Evolutionary conservation across 1,140 invertebrate species (phyloP), one percentile per base, ranked within the genome.

Genomic region (Atta cephalotes): DNA sequence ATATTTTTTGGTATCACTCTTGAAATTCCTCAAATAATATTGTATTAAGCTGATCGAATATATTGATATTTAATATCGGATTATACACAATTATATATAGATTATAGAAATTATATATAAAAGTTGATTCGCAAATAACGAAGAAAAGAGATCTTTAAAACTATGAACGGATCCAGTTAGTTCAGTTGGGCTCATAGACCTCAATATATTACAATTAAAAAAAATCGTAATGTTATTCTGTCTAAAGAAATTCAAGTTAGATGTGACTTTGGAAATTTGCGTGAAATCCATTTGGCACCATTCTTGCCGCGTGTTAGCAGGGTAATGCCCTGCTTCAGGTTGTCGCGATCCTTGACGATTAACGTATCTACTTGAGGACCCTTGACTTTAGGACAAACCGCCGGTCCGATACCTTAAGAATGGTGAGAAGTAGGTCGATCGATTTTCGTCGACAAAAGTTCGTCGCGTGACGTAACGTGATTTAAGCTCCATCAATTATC

Each of bases 361-460:
- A 79, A 85, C 31, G 71, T 35, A 18, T 60, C 7, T n/a, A 49
- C 62, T 51, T 16, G 35, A 25, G 65, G 79, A 45, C 84, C 81
- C 65, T 87, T 74, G 77, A 85, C 79, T 91, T 88, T 82, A 72
- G 85, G 87, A 91, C 87, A 87, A 88, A 81, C 82, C 78, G 84
- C 82, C 85, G 78, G 81, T 84, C 82, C 87, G 89, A 91, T 91
- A 91, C 77, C 77, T 89, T 82, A 56, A 31, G 51, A n/a, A 85
- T 71, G 51, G 45, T 71, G 71, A 85, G 81, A 93, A 92, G 86
- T 93, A 89, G 92, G 92, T 93, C 92, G 91, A 93, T 93, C 92
- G 92, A 93, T 93, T 93, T 62, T 91, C 68, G 65, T 72, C 51
- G 84, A 84, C 86, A 88, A 92, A 89, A 92, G 86, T 90, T 90